Percentiles rank a stretch among this genome's conserved stretches.
Evolutionary conservation across 2,113 vertebrate species (phyloP).

Genomic region (Anolis sagrei): DNA sequence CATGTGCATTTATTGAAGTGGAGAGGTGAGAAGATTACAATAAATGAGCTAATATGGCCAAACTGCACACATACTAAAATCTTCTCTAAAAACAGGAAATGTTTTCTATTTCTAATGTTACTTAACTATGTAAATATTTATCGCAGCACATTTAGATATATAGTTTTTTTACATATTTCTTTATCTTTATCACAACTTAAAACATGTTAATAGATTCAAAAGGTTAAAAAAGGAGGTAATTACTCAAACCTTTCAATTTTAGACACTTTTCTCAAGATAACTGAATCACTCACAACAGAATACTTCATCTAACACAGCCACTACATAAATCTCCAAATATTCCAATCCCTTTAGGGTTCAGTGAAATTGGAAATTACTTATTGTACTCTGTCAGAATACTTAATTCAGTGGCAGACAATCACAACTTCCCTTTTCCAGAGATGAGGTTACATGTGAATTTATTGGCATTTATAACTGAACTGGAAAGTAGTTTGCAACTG

Average conservation of each 20-base stretch:
- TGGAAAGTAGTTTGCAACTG: neutral
- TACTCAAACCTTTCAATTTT: conserved; percentile 57
- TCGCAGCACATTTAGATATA: conserved; percentile 14
- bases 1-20: conserved; percentile 45
- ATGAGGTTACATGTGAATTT: conserved; percentile 13
- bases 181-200: conserved; percentile 2
- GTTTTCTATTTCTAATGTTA: conserved; percentile 1
- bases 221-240: conserved; percentile 29
- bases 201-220: conserved; percentile 43
- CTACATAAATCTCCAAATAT: conserved; percentile 62
- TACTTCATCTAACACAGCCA: conserved; percentile 49
- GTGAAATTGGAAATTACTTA: conserved; percentile 65
- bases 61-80: conserved; percentile 27
- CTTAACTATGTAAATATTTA: conserved; percentile 39
- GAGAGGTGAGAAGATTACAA: conserved; percentile 36
- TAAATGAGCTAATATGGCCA: conserved; percentile 46
- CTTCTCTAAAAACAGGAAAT: neutral
- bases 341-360: conserved; percentile 63
- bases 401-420: conserved; percentile 42
- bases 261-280: conserved; percentile 57
- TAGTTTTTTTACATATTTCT: neutral
- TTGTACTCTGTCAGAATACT: conserved; percentile 39
- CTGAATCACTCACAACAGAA: conserved; percentile 56
- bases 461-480: neutral
- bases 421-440: neutral